Base-by-base conservation (phyloP, 2,888 invertebrate genomes). In the Scaptomyza polygonia region DNA sequence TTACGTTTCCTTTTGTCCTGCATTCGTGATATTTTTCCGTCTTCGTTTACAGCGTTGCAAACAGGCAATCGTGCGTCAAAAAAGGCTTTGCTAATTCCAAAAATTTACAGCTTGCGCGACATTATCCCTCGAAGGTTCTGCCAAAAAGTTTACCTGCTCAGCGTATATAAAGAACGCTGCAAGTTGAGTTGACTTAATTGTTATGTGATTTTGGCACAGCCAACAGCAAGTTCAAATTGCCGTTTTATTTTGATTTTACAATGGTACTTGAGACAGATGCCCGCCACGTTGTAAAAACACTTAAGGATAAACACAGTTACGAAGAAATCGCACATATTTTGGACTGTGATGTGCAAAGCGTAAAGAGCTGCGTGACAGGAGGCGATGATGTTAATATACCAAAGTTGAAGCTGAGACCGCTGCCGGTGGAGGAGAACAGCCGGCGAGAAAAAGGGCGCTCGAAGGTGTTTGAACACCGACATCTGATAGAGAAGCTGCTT, bases 301-400 rank as follows among this genome's bases (percentile, higher is more conserved):
- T 81, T 0, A 75, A 66, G 45, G 48, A 43, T 0, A 45, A 58
- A 2, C 71, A 82, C 21, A 76, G 32, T 18, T 30, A 48, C 30
- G 67, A 82, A 16, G 71, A 87, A 36, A 76, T 82, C 2, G 79
- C 82, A 3, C 63, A 79, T 43, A 87, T 85, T 9, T 57, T 87
- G 5, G 82, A 84, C 0, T 71, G 73, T 25, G 78, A 78, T 44
- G 66, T 78, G 21, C 62, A 72, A 11, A 74, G 72, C 11, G 87
- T 82, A 1, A 27, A 39, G 4, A 74, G 39, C 18, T 84, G 74
- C 40, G 54, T 81, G 5, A 47, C 51, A 1, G 57, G 68, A 42
- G 48, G 47, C 9, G 67, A 66, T 1, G 47, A 58, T 32, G 47
- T 34, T 0, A 81, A 64, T 5, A 12, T 53, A 2, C 62, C 59